Evolutionary conservation across 2,797 vertebrate species (phyloP), one percentile per base, ranked within the genome.

Genomic region (Alosa sapidissima): DNA sequence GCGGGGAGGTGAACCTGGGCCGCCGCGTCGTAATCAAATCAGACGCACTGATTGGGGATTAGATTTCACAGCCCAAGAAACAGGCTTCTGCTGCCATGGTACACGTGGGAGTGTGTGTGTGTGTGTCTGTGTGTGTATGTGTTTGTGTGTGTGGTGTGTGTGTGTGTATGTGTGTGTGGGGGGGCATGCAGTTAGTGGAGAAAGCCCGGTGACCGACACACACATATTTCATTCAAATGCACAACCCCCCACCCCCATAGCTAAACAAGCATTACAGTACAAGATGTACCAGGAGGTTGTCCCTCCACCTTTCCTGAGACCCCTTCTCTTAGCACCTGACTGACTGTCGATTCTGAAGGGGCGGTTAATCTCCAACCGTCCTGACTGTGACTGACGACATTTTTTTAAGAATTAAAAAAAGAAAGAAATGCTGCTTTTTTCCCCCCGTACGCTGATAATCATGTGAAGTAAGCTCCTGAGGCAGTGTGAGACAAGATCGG

Each of bases 11-110:
- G 91, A 93, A 92, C 89, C 89, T 88, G 87, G 75, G 87, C 88
- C 89, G 91, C 89, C 90, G 88, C 21, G 24, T 89, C 88, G 60
- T 89, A 91, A 93, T 90, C 88, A 93, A 93, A 93, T 92, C 87
- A 93, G 90, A 92, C 90, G 86, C 89, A 86, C 87, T 91, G 94
- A 94, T 92, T 93, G 93, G 91, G 91, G 93, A 94, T 93, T 92
- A 93, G 91, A 93, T 92, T 91, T 91, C 90, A 91, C 90, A 89
- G 91, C 84, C 24, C 87, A 65, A 60, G 84, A 91, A 92, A 88
- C 85, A 36, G 94, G 92, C 91, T 89, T 89, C 65, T 41, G 13
- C 33, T 19, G 11, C 24, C 60, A 65, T 33, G n/a, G n/a, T 65
- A 7, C 8, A 28, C 3, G 24, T 33, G 62, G 33, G 24, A 33